phyloP scores from a whole-genome alignment of 2,888 invertebrate genomes.

The Hirtodrosophila cameraria region DNA sequence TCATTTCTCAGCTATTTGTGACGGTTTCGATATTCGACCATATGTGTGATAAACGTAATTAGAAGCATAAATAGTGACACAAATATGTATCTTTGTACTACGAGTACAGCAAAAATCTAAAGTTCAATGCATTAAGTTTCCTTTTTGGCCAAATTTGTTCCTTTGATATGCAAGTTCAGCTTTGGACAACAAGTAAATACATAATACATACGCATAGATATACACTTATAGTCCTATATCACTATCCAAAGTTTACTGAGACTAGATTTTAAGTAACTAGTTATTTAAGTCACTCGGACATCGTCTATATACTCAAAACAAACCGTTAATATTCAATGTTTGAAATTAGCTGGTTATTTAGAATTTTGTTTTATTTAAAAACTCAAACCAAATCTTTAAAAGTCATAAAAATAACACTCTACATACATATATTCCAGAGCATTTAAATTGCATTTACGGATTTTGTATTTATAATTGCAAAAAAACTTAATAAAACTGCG shows the following conservation, averaged over 20 bases:
- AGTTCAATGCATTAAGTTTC: slow-evolving; percentile 70
- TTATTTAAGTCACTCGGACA: slow-evolving; percentile 27
- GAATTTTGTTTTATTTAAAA: slow-evolving; percentile 21
- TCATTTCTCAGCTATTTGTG: slow-evolving; percentile 45
- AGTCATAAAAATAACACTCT: slow-evolving; percentile 10
- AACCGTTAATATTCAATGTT: slow-evolving; percentile 18
- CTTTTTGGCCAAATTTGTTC: slow-evolving; percentile 72
- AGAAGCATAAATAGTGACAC: slow-evolving; percentile 40
- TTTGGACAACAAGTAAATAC: slow-evolving; percentile 43
- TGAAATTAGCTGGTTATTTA: slow-evolving; percentile 1
- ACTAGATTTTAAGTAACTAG: slow-evolving; percentile 45
- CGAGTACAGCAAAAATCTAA: slow-evolving; percentile 46
- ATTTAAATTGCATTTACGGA: slow-evolving; percentile 60
- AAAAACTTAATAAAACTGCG: slow-evolving; percentile 33
- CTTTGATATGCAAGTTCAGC: slow-evolving; percentile 63
- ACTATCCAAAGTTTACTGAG: slow-evolving; percentile 45
- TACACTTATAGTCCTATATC: slow-evolving; percentile 24
- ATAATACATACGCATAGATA: slow-evolving; percentile 24
- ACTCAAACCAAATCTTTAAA: slow-evolving; percentile 49
- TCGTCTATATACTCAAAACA: slow-evolving; percentile 10
- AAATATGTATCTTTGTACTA: slow-evolving; percentile 42
- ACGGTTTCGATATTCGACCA: slow-evolving; percentile 69
- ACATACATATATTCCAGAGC: slow-evolving; percentile 22
- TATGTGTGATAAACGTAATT: slow-evolving; percentile 73
- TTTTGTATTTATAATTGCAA: slow-evolving; percentile 64